A percentile compares a stretch with the other conserved stretches of the same genome.
Evolutionary conservation across 2,888 invertebrate genomes (phyloP).

Genomic region (Deilephila elpenor): DNA sequence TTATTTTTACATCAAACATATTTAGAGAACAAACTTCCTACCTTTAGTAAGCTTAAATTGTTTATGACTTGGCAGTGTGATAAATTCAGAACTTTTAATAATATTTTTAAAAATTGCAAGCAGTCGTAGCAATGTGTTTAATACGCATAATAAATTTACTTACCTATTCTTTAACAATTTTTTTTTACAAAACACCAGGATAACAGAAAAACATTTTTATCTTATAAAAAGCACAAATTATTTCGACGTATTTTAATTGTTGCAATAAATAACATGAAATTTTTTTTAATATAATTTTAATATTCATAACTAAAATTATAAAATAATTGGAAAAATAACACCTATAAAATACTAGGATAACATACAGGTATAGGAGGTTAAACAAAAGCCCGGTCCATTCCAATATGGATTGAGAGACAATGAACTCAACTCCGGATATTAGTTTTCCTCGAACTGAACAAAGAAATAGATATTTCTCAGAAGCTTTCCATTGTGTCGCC

Average conservation of each 20-base stretch:
- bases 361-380: slow-evolving; percentile 1
- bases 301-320: too few relatives aligned
- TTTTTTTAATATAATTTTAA: too few relatives aligned
- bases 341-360: background rate
- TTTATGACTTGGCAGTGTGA: background rate
- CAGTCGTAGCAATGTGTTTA: too few relatives aligned
- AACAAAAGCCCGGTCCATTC: slow-evolving; percentile 12
- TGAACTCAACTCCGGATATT: slow-evolving; percentile 25
- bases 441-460: slow-evolving; percentile 13
- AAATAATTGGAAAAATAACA: background rate
- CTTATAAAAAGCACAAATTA: too few relatives aligned
- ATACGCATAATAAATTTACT: too few relatives aligned
- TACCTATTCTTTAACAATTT: too few relatives aligned
- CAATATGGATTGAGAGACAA: slow-evolving; percentile 20
- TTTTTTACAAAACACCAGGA: too few relatives aligned
- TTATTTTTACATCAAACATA: background rate
- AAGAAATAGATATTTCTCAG: slow-evolving; percentile 21
- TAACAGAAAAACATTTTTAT: too few relatives aligned
- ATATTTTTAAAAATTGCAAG: too few relatives aligned
- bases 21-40: background rate
- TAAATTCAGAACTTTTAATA: too few relatives aligned
- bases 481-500: slow-evolving; percentile 8
- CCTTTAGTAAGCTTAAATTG: background rate
- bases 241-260: too few relatives aligned
- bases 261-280: too few relatives aligned